phyloP scores from a whole-genome alignment of 2,113 vertebrate genomes.

The Panthera leo region DNA sequence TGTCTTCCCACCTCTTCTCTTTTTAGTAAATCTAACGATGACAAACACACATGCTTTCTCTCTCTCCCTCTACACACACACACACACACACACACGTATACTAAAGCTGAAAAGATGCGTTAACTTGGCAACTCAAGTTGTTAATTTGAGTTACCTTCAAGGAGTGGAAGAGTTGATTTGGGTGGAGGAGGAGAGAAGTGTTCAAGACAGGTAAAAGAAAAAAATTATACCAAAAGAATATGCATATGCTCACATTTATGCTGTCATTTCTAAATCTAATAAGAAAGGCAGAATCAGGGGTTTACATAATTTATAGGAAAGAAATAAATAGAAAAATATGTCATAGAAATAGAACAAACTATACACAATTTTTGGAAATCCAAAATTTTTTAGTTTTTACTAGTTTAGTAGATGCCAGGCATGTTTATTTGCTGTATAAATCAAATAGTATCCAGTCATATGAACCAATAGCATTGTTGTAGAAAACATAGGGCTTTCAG shows the following conservation, averaged over 20 bases:
- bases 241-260: neutral
- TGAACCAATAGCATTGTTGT: neutral
- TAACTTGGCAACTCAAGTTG: neutral
- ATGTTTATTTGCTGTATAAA: neutral
- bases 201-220: neutral
- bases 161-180: neutral
- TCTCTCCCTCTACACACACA: no score
- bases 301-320: neutral
- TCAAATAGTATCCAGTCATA: neutral
- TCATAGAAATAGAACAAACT: conserved; percentile 11
- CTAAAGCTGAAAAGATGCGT: neutral
- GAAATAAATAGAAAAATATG: neutral
- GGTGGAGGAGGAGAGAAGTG: neutral
- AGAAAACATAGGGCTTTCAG: neutral
- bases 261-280: neutral
- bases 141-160: conserved; percentile 7
- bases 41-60: neutral
- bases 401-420: neutral
- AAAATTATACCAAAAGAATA: neutral
- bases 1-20: neutral
- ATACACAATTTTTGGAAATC: neutral
- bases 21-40: neutral
- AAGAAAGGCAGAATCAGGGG: neutral
- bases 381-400: neutral
- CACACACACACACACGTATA: neutral